Percentiles rank a stretch among this genome's conserved stretches.
These are phyloP conservation scores for Etheostoma nigrum DNA, from an alignment of 2,797 vertebrate species.

Conservation along the genomic window DNA sequence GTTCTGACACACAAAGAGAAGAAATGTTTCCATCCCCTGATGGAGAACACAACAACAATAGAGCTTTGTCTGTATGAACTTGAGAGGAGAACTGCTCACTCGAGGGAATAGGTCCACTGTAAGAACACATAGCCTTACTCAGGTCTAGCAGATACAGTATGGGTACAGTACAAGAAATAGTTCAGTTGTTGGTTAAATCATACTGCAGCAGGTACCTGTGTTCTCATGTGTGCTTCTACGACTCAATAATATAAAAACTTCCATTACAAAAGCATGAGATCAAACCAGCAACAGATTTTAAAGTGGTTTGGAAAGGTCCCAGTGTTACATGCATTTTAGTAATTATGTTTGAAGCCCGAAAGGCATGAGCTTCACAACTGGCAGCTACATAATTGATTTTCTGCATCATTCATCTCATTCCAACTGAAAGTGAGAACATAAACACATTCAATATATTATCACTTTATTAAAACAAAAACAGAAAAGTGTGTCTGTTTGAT, in stretches of 20 bases:
- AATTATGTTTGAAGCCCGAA: slow-evolving; percentile 30
- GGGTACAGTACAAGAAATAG: background rate
- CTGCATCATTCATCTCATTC: slow-evolving; percentile 43
- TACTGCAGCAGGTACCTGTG: slow-evolving; percentile 14
- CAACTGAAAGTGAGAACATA: slow-evolving; percentile 26
- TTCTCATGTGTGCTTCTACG: background rate
- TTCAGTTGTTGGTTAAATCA: background rate
- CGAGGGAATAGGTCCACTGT: slow-evolving; percentile 20
- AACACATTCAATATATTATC: background rate
- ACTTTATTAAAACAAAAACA: background rate
- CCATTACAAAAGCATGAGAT: slow-evolving; percentile 22
- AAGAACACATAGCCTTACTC: slow-evolving; percentile 40
- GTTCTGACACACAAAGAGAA: slow-evolving; percentile 64
- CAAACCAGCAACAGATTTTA: slow-evolving; percentile 12
- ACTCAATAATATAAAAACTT: background rate
- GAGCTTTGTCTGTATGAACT: slow-evolving; percentile 68
- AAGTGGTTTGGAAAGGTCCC: slow-evolving; percentile 27
- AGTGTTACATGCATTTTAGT: slow-evolving; percentile 26
- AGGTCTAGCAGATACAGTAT: slow-evolving; percentile 30
- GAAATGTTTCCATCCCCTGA: slow-evolving; percentile 67
- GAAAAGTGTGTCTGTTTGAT: background rate
- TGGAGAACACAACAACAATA: slow-evolving; percentile 68
- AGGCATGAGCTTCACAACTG: slow-evolving; percentile 25
- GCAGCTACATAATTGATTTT: slow-evolving; percentile 13
- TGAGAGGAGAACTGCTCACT: slow-evolving; percentile 56